Evolutionary conservation across 1,140 invertebrate genomes (phyloP), one percentile per base, ranked within the genome.

Genomic region (Lamellibrachia luymesi): DNA sequence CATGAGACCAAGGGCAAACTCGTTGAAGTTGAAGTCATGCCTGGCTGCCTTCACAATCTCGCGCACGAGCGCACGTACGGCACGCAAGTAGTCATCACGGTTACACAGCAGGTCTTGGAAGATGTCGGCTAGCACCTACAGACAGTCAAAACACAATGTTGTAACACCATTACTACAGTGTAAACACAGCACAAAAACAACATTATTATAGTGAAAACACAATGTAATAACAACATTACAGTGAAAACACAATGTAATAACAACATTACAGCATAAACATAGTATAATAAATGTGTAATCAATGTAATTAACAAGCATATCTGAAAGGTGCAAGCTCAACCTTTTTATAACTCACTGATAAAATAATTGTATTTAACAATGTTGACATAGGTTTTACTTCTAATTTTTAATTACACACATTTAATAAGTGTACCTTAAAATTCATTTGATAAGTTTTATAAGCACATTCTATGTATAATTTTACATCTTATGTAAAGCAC

Each of bases 11-110:
- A 97, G 97, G 93, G 97, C 98, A 93, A 98, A 97, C 51, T 96
- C 97, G 1, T 97, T 95, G 90, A 98, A 97, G 95, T 98, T 98
- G 7, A 98, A 97, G 93, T 98, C 98, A 94, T 98, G 97, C 13
- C 98, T 96, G n/a, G 98, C 97, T 51, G 98, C 97, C 22, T 98
- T 97, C n/a, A 98, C 98, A 91, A 98, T 98, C 97, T 99, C 99
- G 91, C 99, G 97, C 4, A 98, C 96, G 80, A 99, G 96, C 25
- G 98, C 97, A 27, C 98, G 97, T 91, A 99, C 95, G 22, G 98
- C 98, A 8, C 98, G 97, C 25, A 99, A 96, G 96, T 98, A 99
- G 96, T 99, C 98, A 94, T 99, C 99, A 38, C 98, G 97, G 93
- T 98, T 98, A 93, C 98, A 96, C 80, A 99, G 95, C 93, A 99